Evolutionary conservation across 2,113 vertebrate species (phyloP).

Genomic region (Psammodynastes pulverulentus): DNA sequence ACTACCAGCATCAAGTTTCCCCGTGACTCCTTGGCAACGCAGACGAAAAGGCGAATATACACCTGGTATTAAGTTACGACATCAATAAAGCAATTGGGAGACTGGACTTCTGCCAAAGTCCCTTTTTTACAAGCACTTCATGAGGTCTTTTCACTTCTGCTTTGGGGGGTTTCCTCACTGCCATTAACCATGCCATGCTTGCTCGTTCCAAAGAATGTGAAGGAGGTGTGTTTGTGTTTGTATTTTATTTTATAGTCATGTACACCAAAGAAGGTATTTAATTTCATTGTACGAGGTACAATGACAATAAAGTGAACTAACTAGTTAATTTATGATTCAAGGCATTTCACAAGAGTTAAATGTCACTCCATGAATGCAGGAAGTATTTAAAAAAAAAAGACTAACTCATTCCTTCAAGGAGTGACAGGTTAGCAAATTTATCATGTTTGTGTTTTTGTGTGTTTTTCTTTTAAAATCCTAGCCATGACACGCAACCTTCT

Average conservation of each 20-base stretch:
- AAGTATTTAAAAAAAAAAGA: constrained; percentile 21
- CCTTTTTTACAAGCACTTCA: background rate
- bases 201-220: background rate
- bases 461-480: constrained; percentile 42
- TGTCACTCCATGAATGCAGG: background rate
- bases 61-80: background rate
- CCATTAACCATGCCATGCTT: background rate
- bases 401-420: constrained; percentile 42
- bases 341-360: background rate
- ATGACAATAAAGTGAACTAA: too few relatives aligned
- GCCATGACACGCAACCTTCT: constrained; percentile 46
- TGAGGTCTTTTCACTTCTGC: background rate
- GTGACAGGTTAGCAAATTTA: constrained; percentile 45
- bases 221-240: too few relatives aligned
- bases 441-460: background rate
- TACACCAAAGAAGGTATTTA: too few relatives aligned
- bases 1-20: background rate
- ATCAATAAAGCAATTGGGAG: background rate
- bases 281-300: too few relatives aligned
- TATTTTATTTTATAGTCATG: too few relatives aligned
- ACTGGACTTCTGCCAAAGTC: background rate
- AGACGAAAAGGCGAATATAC: background rate
- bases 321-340: background rate
- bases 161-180: background rate
- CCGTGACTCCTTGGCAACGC: background rate